Evolutionary conservation across 2,888 invertebrate species (phyloP).

Genomic region (Yponomeuta evonymella): DNA sequence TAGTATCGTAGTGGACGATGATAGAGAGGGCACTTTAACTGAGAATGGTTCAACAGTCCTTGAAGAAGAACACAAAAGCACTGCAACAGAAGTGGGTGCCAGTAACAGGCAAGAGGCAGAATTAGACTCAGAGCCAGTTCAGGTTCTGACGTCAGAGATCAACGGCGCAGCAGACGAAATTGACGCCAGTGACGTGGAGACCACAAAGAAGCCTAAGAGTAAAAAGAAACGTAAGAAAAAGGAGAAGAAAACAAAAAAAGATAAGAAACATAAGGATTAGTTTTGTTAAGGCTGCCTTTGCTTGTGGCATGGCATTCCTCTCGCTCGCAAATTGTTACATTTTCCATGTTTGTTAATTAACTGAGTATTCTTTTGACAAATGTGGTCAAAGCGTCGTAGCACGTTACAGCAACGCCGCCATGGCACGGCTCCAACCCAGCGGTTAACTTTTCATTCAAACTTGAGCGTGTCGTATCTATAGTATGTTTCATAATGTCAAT

Average conservation of each 20-base stretch:
- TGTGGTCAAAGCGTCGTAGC: no score
- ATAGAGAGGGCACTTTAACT: neutral
- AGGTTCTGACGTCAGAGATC: neutral
- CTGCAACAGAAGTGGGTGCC: neutral
- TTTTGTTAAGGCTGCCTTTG: no score
- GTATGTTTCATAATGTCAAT: no score
- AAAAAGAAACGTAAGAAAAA: neutral
- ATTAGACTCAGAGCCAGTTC: neutral
- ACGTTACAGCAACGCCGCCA: no score
- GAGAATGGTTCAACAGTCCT: neutral
- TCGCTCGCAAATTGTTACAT: no score
- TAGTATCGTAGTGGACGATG: neutral
- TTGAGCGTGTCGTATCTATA: no score
- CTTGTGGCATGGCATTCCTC: no score
- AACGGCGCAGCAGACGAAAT: neutral
- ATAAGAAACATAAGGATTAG: neutral
- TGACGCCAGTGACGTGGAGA: neutral
- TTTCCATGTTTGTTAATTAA: no score
- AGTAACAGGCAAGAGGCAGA: neutral
- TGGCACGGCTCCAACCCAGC: no score
- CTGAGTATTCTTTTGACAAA: no score
- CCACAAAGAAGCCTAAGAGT: neutral
- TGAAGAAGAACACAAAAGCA: neutral
- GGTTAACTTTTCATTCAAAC: no score
- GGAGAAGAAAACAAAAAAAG: neutral